A percentile compares a stretch with the other conserved stretches of the same genome.
These are phyloP conservation scores for Felis chaus DNA, from an alignment of 2,113 vertebrate genomes.

Conservation along the genomic window DNA sequence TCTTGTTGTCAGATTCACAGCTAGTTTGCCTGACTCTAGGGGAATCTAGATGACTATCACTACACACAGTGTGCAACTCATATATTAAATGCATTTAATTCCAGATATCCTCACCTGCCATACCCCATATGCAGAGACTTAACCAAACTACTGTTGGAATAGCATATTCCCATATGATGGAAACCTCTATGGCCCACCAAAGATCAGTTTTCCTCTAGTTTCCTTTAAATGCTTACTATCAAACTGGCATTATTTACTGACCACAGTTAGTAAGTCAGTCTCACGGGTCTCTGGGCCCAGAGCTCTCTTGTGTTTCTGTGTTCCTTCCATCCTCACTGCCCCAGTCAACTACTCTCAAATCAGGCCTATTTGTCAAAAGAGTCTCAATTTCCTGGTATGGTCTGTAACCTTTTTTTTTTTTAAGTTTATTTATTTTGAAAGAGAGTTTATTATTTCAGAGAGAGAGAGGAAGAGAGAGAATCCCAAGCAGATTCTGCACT, in stretches of 20 bases:
- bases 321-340: neutral
- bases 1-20: slow-evolving; percentile 73
- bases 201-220: slow-evolving; percentile 7
- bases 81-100: slow-evolving; percentile 66
- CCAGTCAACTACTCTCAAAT: neutral
- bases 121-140: neutral
- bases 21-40: slow-evolving; percentile 70
- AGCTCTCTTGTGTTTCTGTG: neutral
- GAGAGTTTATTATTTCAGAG: too few species aligned
- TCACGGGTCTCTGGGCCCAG: neutral
- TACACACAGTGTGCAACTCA: neutral
- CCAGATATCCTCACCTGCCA: slow-evolving; percentile 3
- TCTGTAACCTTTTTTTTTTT: neutral
- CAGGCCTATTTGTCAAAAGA: neutral
- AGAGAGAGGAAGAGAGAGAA: too few species aligned
- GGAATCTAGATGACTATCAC: slow-evolving; percentile 68
- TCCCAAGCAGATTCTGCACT: too few species aligned
- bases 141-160: neutral
- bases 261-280: neutral
- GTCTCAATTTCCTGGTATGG: neutral
- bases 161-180: neutral
- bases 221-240: neutral
- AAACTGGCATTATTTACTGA: neutral
- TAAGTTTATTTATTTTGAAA: too few species aligned
- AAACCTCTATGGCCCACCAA: neutral